Evolutionary conservation across 1,140 invertebrate genomes (phyloP), one percentile per base, ranked within the genome.

Genomic region (Chlorops oryzae): DNA sequence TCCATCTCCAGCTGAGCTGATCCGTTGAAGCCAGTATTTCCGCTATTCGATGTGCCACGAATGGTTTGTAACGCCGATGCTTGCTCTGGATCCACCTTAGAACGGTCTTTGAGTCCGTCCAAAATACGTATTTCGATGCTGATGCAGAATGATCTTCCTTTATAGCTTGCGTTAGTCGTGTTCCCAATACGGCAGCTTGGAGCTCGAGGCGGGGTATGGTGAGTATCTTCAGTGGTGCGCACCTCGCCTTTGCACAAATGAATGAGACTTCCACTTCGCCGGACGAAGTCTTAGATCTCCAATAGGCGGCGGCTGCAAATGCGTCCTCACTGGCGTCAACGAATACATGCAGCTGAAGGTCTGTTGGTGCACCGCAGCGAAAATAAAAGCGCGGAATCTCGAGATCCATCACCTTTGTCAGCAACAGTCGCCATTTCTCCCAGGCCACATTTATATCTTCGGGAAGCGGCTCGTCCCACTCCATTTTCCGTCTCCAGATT

Each of bases 11-110:
- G 21, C 62, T 54, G 1, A 17, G 12, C 1, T 12, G 17, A n/a
- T 48, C 12, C 0, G 63, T 58, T 2, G 40, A 3, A 3, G 57
- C 50, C 2, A 63, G 54, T 6, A 77, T 76, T 52, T 72, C 61
- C 3, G 56, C 54, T 3, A 76, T 47, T 10, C 73, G 43, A 51
- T 75, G 68, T 0, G 66, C 62, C 0, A 74, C 65, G 51, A 71
- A 77, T 1, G 56, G 50, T 54, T 74, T 70, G 49, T 63, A 72
- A 2, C 49, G 34, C 5, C 59, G 13, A 0, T 59, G 44, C 5
- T 52, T 38, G 3, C 48, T 50, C n/a, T 38, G 32, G 2, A 74
- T 56, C 67, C 72, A 73, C 5, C 23, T 5, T 3, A 74, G 25
- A 2, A 65, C 61, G 2, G 62, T 61, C 7, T 38, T 56, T 0